Evolutionary conservation across 1,140 invertebrate species (phyloP).

Genomic region (Luehdorfia chinensis): DNA sequence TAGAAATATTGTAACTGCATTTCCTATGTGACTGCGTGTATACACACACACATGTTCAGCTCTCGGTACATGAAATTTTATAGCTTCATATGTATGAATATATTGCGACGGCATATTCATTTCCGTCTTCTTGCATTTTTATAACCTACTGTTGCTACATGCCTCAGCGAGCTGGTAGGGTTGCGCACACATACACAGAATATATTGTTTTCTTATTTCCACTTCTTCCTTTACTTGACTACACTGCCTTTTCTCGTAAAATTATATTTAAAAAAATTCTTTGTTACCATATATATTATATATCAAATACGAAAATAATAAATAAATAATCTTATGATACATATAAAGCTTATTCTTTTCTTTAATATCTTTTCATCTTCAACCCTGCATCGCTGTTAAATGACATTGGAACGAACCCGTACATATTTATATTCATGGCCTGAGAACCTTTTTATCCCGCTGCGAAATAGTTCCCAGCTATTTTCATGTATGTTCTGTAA

Average conservation of each 20-base stretch:
- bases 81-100: constrained; percentile 21
- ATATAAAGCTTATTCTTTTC: too few species aligned
- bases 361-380: too few species aligned
- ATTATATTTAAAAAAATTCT: too few species aligned
- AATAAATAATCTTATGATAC: too few species aligned
- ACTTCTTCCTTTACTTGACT: too few species aligned
- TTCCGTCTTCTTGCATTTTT: constrained; percentile 69
- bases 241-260: too few species aligned
- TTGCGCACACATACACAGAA: constrained; percentile 13
- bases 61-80: constrained; percentile 22
- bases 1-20: constrained; percentile 26
- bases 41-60: constrained; percentile 15
- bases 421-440: constrained; percentile 67
- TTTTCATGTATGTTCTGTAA: constrained; percentile 56
- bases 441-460: constrained; percentile 53
- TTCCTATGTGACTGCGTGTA: constrained; percentile 25
- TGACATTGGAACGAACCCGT: constrained; percentile 38
- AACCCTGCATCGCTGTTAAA: constrained; percentile 33
- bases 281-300: too few species aligned
- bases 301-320: too few species aligned
- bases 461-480: constrained; percentile 56
- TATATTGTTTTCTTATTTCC: neutral
- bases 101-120: constrained; percentile 50
- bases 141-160: constrained; percentile 50
- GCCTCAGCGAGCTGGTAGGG: constrained; percentile 39